Evolutionary conservation across 2,113 vertebrate genomes (phyloP), one percentile per base, ranked within the genome.

Genomic region (Oenanthe oenanthe): DNA sequence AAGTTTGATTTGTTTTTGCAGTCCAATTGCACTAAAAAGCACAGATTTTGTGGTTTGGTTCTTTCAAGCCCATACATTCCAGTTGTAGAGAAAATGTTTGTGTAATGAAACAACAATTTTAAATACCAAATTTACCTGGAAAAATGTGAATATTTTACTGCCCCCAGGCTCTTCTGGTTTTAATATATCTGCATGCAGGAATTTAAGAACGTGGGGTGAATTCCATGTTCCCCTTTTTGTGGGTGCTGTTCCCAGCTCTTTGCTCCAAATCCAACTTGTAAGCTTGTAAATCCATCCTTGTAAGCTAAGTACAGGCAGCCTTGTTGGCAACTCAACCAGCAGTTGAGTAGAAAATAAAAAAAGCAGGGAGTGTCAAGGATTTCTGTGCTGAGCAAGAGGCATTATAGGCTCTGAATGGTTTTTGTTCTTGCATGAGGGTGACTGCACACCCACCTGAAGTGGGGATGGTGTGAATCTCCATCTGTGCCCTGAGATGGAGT

Each of bases 401-500:
- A 47, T 43, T 48, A 4, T 7, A 50, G 47, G 36, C 68, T 70
- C 18, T 24, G 56, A 86, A 32, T 2, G 11, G 86, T 61, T 78
- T 95, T 84, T 95, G 74, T 94, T 94, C 87, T 45, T 89, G 32
- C 17, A 1, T 66, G 28, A 71, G 76, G 76, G 48, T 75, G 72
- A 36, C 76, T 92, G 60, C 87, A 90, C 86, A 36, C 93, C 89
- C 93, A 92, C 89, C 77, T 71, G 51, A 77, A 65, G 74, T 2
- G 2, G 58, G 58, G 75, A 34, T 43, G 32, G 40, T 14, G 31
- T 53, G 82, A 79, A 10, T 89, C 85, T 77, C 87, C 87, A 94
- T 96, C 89, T 95, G 94, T 87, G 73, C 93, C 79, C 63, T 63
- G 70, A 48, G 81, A 62, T 68, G 72, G 84, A 83, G 88, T 68